A percentile compares a stretch with the other conserved stretches of the same genome.
phyloP scores from a whole-genome alignment of 2,797 vertebrate genomes.

The Lerista edwardsae region DNA sequence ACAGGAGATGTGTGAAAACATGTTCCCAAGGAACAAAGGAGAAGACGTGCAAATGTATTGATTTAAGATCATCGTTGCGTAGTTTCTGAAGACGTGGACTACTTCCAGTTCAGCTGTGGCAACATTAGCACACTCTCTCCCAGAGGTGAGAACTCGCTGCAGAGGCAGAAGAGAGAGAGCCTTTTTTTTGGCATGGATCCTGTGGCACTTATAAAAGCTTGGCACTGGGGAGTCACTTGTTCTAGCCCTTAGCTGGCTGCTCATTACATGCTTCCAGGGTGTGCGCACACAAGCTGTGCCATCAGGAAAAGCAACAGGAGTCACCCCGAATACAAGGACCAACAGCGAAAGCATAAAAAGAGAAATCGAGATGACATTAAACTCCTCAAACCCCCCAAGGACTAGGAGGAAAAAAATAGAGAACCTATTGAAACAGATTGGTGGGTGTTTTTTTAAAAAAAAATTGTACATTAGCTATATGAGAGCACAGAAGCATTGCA shows the following conservation, averaged over 20 bases:
- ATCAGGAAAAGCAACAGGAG: fast-evolving
- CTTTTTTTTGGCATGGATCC: neutral
- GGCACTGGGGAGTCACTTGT: neutral
- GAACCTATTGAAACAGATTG: fast-evolving
- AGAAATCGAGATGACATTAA: neutral
- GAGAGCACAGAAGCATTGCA: neutral
- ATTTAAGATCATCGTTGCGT: neutral
- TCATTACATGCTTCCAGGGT: neutral
- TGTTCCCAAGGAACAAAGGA: neutral
- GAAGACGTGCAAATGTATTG: neutral
- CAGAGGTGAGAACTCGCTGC: neutral
- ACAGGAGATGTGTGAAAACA: neutral
- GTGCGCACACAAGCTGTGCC: fast-evolving
- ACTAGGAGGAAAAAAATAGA: neutral
- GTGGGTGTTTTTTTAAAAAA: neutral
- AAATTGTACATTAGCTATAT: neutral
- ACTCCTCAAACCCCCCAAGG: neutral
- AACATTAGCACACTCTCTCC: neutral
- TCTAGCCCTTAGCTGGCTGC: neutral
- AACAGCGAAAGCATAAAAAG: constrained; percentile 8
- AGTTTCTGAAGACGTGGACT: neutral
- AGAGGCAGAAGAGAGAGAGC: neutral
- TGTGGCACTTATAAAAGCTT: constrained; percentile 28
- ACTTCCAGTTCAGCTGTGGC: neutral
- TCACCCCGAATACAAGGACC: neutral